A percentile compares a stretch with the other conserved stretches of the same genome.
These are phyloP conservation scores for Callithrix jacchus DNA, from an alignment of 2,113 vertebrate species.

Conservation along the genomic window DNA sequence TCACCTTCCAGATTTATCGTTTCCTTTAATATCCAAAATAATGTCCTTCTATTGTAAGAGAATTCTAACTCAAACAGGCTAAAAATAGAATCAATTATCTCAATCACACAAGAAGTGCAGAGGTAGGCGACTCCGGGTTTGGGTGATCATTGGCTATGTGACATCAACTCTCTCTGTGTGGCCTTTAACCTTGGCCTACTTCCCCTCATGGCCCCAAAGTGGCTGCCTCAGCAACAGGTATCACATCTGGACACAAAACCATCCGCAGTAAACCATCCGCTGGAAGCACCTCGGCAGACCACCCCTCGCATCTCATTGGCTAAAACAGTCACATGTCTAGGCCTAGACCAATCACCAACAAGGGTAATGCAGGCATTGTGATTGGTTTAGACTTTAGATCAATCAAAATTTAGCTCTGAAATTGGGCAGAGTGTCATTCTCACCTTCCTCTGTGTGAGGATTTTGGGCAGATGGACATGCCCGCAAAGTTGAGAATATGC, in stretches of 20 bases:
- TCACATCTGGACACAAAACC: neutral
- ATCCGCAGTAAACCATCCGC: neutral
- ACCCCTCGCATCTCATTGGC: neutral
- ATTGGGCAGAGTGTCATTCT: neutral
- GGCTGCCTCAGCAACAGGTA: neutral
- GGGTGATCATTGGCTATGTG: neutral
- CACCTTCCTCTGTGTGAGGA: neutral
- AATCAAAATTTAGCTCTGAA: neutral
- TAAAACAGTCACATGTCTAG: neutral
- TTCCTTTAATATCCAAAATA: conserved; percentile 44
- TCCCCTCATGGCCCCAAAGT: neutral
- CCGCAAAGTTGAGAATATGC: neutral
- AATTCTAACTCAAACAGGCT: neutral
- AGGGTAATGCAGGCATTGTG: neutral
- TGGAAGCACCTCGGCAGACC: neutral
- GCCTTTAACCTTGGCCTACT: neutral
- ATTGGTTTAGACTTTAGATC: neutral
- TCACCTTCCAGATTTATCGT: conserved; percentile 13
- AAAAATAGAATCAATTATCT: neutral
- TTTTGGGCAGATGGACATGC: neutral
- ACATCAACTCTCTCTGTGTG: neutral
- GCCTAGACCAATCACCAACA: neutral
- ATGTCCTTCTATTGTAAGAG: neutral
- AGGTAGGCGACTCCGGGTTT: neutral
- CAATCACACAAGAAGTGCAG: neutral